Conservation (phyloP, 2,797 vertebrate genomes). For the Capromys pilorides region DNA sequence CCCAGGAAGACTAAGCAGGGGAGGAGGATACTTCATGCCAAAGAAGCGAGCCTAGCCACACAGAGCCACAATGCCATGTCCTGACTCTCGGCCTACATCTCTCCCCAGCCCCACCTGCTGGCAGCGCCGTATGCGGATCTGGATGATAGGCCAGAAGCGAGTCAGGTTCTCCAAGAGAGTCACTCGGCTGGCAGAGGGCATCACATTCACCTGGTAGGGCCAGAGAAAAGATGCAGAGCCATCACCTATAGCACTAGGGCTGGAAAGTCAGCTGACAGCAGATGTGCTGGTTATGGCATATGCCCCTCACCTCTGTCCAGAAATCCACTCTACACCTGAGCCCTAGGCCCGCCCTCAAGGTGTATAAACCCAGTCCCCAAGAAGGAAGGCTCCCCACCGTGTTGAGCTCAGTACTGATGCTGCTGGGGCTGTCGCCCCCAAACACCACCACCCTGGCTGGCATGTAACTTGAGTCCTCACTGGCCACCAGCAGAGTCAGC, state of each 20-base stretch:
- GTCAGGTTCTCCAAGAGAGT: constrained; percentile 93
- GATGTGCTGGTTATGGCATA: not conserved
- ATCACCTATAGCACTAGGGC: not conserved
- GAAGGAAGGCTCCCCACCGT: constrained; percentile 85
- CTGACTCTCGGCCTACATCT: not conserved
- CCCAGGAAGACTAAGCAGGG: not conserved
- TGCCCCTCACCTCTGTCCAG: not conserved
- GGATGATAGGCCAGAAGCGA: constrained; percentile 95
- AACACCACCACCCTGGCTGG: constrained; percentile 93
- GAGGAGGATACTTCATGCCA: not conserved
- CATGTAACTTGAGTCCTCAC: constrained; percentile 94
- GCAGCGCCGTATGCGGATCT: constrained; percentile 95
- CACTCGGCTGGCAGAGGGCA: constrained; percentile 91
- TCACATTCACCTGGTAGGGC: constrained; percentile 90
- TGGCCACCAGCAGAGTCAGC: constrained; percentile 89
- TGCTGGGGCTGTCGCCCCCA: constrained; percentile 91
- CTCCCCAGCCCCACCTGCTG: constrained; percentile 90
- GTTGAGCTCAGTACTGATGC: constrained; percentile 92
- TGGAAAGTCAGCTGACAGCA: fast-evolving
- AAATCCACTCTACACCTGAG: fast-evolving
- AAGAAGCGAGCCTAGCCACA: not conserved
- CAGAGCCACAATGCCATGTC: not conserved
- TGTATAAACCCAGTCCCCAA: not conserved
- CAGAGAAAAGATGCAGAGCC: not conserved
- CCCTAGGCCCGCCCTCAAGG: not conserved